These are phyloP conservation scores for Cenopis cana DNA, from an alignment of 2,888 invertebrate genomes.

Conservation along the genomic window DNA sequence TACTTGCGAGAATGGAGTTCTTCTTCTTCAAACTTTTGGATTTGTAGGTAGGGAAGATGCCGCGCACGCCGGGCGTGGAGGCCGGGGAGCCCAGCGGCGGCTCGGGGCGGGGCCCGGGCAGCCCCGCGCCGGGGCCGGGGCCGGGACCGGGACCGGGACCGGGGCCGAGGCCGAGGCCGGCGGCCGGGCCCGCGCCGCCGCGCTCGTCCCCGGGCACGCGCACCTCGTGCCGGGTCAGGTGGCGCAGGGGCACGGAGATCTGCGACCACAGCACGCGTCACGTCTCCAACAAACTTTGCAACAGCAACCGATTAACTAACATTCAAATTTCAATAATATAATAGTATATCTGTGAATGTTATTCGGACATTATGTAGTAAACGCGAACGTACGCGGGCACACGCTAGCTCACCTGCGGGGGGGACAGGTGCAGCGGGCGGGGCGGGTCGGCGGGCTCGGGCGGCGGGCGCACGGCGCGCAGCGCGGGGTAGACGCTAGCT, in stretches of 20 bases:
- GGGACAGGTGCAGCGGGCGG: too few species aligned
- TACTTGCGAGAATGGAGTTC: slow-evolving; percentile 90
- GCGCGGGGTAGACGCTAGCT: too few species aligned
- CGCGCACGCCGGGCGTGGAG: slow-evolving; percentile 77
- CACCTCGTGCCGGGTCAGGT: slow-evolving; percentile 75
- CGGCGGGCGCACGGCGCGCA: too few species aligned
- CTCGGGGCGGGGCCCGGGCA: slow-evolving; percentile 55
- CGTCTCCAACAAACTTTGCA: neutral
- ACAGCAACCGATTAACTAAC: neutral
- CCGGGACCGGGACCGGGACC: slow-evolving; percentile 53
- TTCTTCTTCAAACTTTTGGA: slow-evolving; percentile 89
- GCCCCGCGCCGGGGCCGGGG: slow-evolving; percentile 61
- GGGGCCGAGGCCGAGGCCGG: slow-evolving; percentile 37
- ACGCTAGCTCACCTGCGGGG: too few species aligned
- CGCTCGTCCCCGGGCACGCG: slow-evolving; percentile 60
- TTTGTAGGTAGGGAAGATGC: slow-evolving; percentile 85
- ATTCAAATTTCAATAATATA: neutral
- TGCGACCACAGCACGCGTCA: neutral
- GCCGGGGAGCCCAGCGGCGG: slow-evolving; percentile 31
- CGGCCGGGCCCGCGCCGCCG: slow-evolving; percentile 51
- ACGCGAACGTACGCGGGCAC: too few species aligned
- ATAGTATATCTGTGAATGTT: too few species aligned
- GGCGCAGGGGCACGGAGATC: slow-evolving; percentile 69
- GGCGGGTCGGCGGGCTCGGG: too few species aligned
- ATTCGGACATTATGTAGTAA: too few species aligned